Percentiles rank a stretch among this genome's conserved stretches.
phyloP scores from a whole-genome alignment of 2,888 invertebrate genomes.

The Eristalis tenax region DNA sequence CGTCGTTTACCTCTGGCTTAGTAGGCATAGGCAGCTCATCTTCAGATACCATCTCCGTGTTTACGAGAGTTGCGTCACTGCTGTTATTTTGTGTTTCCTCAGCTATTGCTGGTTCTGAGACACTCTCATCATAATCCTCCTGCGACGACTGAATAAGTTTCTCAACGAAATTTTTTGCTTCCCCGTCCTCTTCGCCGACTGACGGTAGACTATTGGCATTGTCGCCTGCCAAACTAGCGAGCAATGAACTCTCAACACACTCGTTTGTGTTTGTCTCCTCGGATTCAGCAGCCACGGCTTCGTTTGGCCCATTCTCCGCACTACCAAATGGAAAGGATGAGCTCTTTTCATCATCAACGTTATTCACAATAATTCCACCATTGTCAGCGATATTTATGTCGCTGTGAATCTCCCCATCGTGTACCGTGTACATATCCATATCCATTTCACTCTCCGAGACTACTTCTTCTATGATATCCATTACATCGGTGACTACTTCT shows the following conservation, averaged over 20 bases:
- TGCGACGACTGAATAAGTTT: conserved; percentile 73
- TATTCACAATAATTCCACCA: conserved; percentile 65
- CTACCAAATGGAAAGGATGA: conserved; percentile 80
- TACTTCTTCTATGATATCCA: conserved; percentile 20
- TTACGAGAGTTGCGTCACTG: conserved; percentile 84
- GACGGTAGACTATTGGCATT: conserved; percentile 81
- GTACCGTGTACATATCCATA: conserved; percentile 74
- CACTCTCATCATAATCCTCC: conserved; percentile 78
- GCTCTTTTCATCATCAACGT: conserved; percentile 78
- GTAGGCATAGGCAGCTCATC: conserved; percentile 89
- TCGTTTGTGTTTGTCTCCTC: conserved; percentile 76
- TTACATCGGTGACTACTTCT: conserved; percentile 31
- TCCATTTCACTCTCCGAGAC: conserved; percentile 74
- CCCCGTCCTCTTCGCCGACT: conserved; percentile 78
- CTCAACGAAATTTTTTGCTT: conserved; percentile 76
- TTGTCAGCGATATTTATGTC: conserved; percentile 58
- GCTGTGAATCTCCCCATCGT: conserved; percentile 55
- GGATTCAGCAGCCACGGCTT: conserved; percentile 55
- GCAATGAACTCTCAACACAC: conserved; percentile 78
- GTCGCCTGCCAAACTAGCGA: conserved; percentile 80
- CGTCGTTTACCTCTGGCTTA: conserved; percentile 90
- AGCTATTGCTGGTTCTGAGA: conserved; percentile 78
- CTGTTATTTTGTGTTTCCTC: conserved; percentile 77
- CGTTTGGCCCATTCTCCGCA: conserved; percentile 78
- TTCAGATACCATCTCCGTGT: conserved; percentile 92